phyloP scores from a whole-genome alignment of 1,140 invertebrate genomes.

The Sitophilus oryzae region DNA sequence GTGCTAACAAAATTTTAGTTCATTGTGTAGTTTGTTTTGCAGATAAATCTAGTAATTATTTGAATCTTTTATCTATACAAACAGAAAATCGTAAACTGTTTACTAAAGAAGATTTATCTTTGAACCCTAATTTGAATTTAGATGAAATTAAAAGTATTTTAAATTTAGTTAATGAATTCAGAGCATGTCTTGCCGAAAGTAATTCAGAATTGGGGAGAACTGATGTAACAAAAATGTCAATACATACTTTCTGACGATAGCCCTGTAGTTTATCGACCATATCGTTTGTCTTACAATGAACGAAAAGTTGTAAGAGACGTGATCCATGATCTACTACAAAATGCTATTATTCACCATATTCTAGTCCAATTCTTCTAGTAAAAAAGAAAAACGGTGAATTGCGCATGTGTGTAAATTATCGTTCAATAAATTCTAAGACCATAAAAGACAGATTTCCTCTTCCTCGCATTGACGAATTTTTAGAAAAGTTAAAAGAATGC shows the following conservation, averaged over 20 bases:
- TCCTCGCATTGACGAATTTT: constrained; percentile 38
- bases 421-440: constrained; percentile 32
- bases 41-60: too few relatives aligned
- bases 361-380: constrained; percentile 32
- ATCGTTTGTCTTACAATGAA: constrained; percentile 12
- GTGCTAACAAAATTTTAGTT: too few relatives aligned
- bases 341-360: constrained; percentile 35
- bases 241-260: background rate
- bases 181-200: too few relatives aligned
- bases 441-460: constrained; percentile 30
- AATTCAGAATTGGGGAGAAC: too few relatives aligned
- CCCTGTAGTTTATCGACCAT: constrained; percentile 12
- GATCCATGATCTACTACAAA: constrained; percentile 3
- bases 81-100: too few relatives aligned
- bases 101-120: too few relatives aligned
- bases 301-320: constrained; percentile 1
- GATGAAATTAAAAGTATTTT: too few relatives aligned
- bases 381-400: constrained; percentile 32
- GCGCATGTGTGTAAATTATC: constrained; percentile 34
- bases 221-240: too few relatives aligned
- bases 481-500: constrained; percentile 28
- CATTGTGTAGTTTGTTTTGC: too few relatives aligned
- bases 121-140: too few relatives aligned
- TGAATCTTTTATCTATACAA: too few relatives aligned
- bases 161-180: too few relatives aligned